phyloP scores from a whole-genome alignment of 2,888 invertebrate species.

The Drosophila fungiperda region DNA sequence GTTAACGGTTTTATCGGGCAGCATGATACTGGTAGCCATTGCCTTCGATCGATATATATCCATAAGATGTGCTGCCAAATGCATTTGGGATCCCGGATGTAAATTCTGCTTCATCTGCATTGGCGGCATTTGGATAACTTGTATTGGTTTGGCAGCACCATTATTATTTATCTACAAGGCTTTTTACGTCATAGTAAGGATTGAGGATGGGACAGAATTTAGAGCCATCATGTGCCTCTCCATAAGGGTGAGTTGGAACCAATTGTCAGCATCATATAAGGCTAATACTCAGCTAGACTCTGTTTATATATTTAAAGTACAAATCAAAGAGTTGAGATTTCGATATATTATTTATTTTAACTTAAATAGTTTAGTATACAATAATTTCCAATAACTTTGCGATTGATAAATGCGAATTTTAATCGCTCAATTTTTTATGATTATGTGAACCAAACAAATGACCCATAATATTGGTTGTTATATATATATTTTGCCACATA shows the following conservation, averaged over 20 bases:
- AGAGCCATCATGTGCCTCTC: conserved; percentile 78
- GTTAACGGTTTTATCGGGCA: conserved; percentile 86
- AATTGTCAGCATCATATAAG: background rate
- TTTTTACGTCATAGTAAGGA: conserved; percentile 63
- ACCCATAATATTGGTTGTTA: background rate
- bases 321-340: too few species aligned
- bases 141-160: conserved; percentile 85
- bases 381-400: background rate
- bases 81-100: conserved; percentile 85
- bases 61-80: conserved; percentile 84
- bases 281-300: background rate
- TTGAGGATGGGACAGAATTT: conserved; percentile 28
- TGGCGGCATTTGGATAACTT: conserved; percentile 83
- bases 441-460: conserved; percentile 15
- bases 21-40: conserved; percentile 86
- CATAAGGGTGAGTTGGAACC: conserved; percentile 67
- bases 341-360: too few species aligned
- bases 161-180: conserved; percentile 84
- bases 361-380: background rate
- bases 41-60: conserved; percentile 87
- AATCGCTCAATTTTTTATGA: background rate
- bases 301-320: too few species aligned
- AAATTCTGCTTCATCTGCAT: conserved; percentile 81
- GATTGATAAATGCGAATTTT: background rate
- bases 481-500: background rate